Evolutionary conservation across 2,797 vertebrate genomes (phyloP).

Genomic region (Echeneis naucrates): DNA sequence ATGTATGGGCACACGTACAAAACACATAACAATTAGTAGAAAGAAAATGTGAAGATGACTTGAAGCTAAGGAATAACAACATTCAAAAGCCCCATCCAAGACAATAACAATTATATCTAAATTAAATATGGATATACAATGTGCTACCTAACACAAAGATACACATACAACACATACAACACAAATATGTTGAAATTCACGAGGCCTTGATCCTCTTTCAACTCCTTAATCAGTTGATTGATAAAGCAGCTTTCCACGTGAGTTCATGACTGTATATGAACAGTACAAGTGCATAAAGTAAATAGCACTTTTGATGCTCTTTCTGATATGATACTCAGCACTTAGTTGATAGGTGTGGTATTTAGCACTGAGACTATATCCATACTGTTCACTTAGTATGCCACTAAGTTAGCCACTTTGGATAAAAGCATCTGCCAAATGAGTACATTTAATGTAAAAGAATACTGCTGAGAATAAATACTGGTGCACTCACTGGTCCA

Average conservation of each 20-base stretch:
- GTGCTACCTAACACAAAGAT: too few relatives aligned
- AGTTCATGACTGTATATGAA: background rate
- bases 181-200: background rate
- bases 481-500: constrained; percentile 76
- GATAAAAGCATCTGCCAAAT: too few relatives aligned
- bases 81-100: background rate
- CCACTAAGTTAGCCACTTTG: too few relatives aligned
- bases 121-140: background rate
- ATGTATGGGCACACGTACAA: background rate
- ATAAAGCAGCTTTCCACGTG: background rate
- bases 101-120: background rate
- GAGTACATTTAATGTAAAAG: too few relatives aligned
- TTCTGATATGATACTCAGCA: too few relatives aligned
- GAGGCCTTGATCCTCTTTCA: background rate
- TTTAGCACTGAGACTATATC: too few relatives aligned
- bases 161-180: too few relatives aligned
- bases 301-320: background rate
- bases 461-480: background rate
- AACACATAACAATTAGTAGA: background rate
- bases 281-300: background rate
- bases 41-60: background rate
- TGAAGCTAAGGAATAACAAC: background rate
- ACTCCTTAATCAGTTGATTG: background rate
- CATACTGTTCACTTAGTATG: too few relatives aligned
- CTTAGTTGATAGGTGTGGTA: too few relatives aligned